phyloP scores from a whole-genome alignment of 2,797 vertebrate species.

The Choloepus didactylus region DNA sequence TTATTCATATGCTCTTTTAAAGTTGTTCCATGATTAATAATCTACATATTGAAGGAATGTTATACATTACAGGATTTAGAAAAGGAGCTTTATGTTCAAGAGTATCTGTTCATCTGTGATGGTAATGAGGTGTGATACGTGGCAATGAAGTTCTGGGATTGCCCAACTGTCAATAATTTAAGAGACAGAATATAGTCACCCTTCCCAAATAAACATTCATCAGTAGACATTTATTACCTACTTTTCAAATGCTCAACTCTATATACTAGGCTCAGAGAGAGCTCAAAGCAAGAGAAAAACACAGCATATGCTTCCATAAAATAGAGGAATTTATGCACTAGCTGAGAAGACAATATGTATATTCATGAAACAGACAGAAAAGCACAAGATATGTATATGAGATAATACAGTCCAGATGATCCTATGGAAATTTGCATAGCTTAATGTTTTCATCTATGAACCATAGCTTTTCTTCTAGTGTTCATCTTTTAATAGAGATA shows the following conservation, averaged over 20 bases:
- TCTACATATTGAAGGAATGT: background rate
- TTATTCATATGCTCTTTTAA: background rate
- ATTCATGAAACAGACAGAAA: slow-evolving; percentile 31
- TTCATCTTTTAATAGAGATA: slow-evolving; percentile 42
- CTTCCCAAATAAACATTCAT: slow-evolving; percentile 27
- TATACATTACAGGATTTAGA: background rate
- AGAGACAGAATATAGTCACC: background rate
- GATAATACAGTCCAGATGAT: background rate
- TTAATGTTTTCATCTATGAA: slow-evolving; percentile 52
- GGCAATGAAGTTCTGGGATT: background rate
- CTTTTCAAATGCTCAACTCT: background rate
- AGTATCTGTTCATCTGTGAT: background rate
- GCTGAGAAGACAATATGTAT: background rate
- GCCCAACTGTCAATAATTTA: background rate
- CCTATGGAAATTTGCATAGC: slow-evolving; percentile 18
- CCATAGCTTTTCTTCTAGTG: background rate
- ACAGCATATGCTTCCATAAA: background rate
- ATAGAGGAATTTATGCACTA: background rate
- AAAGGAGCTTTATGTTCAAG: background rate
- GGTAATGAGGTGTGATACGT: background rate
- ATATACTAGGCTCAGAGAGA: background rate
- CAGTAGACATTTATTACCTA: background rate
- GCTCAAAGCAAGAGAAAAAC: slow-evolving; percentile 15
- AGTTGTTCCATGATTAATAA: slow-evolving; percentile 16
- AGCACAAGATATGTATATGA: background rate